Evolutionary conservation across 2,888 invertebrate genomes (phyloP).

Genomic region (Synanthedon myopaeformis): DNA sequence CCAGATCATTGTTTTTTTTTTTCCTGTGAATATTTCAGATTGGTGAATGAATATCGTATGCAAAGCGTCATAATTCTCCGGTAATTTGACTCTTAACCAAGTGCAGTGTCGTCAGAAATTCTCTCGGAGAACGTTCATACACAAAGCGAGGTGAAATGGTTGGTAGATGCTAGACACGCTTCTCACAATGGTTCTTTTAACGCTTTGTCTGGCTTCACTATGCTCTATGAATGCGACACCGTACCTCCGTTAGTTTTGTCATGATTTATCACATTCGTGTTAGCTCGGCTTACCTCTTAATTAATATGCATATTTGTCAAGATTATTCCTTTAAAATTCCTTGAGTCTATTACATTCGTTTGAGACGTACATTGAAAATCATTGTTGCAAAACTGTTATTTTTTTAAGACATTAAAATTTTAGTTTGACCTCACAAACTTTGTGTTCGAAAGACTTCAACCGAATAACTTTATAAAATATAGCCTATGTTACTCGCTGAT

Average conservation of each 20-base stretch:
- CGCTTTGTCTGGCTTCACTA: slow-evolving; percentile 28
- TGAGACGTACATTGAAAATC: no score
- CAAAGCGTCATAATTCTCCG: not conserved
- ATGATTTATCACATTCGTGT: not conserved
- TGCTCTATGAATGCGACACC: slow-evolving; percentile 4
- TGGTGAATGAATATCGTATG: not conserved
- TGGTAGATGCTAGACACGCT: slow-evolving; percentile 35
- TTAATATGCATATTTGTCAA: not conserved
- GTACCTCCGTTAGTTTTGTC: slow-evolving; percentile 1
- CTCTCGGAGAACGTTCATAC: slow-evolving; percentile 1
- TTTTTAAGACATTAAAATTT: no score
- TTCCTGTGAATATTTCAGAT: no score
- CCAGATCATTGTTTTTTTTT: no score
- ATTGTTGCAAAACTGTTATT: no score
- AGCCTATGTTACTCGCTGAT: no score
- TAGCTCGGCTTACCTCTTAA: not conserved
- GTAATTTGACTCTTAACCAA: not conserved
- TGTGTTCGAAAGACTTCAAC: no score
- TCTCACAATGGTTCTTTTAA: slow-evolving; percentile 42
- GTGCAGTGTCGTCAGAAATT: not conserved
- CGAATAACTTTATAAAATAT: no score
- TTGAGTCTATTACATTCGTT: no score
- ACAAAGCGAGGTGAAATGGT: slow-evolving; percentile 39
- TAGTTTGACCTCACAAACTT: no score
- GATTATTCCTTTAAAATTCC: not conserved